Base-by-base conservation (phyloP, 2,888 invertebrate genomes). In the Cotesia congregata region DNA sequence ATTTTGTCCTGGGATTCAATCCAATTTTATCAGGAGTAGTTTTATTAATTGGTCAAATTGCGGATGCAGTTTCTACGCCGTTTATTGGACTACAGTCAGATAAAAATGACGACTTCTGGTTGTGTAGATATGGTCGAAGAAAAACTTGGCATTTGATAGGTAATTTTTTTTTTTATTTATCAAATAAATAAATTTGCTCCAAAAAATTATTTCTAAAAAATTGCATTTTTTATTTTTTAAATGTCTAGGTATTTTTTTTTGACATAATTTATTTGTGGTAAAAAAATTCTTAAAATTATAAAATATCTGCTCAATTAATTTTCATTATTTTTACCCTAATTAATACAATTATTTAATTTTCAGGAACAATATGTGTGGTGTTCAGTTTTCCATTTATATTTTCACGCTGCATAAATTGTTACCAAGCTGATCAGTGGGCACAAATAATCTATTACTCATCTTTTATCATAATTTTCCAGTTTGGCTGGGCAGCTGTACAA, bases 401-500 rank as follows among this genome's bases (percentile, higher is more conserved):
- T 90, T 92, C 94, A 3, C 92, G 93, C 67, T 96, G 96, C 86
- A 90, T 95, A 79, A 92, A 92, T 71, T 95, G 95, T 86, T 90
- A 92, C 38, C 85, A 89, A 75, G 90, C 93, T 67, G 91, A 93
- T 83, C 91, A 93, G 83, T 93, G 93, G 92, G 93, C 94, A 30
- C 93, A 94, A 89, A 90, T 96, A 87, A 91, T 94, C 83, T 96
- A 96, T 88, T 96, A 93, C 89, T 92, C 93, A 39, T 91, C 94
- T 72, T 95, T 96, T 86, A 94, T 96, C 72, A 89, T 94, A 67
- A 93, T 97, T 86, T 97, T 96, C 88, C 97, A 97, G 92, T 95
- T 97, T 90, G 97, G 97, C 15, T 97, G 97, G 97, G 97, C 97
- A 4, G 91, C 95, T 0, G 95, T 95, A 0, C 97, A 97, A 91